Base-by-base conservation (phyloP, 2,888 invertebrate genomes). In the Limenitis camilla region DNA sequence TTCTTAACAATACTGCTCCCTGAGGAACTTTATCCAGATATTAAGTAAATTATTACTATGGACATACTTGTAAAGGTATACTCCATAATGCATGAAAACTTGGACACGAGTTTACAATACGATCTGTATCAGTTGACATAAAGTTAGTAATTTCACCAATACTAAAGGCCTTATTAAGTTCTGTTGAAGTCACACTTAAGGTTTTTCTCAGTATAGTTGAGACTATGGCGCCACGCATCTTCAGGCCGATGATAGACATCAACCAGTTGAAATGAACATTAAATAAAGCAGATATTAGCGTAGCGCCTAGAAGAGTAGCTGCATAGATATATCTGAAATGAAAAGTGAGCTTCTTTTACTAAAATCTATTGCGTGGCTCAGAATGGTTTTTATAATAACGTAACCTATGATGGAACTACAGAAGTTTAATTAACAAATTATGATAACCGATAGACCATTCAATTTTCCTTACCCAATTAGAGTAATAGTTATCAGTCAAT, bases 11-110 rank as follows among this genome's bases (percentile, higher is more conserved):
- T n/a, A n/a, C n/a, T n/a, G n/a, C n/a, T n/a, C n/a, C n/a, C n/a
- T n/a, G n/a, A n/a, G n/a, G n/a, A n/a, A n/a, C n/a, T n/a, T n/a
- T n/a, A n/a, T n/a, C n/a, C n/a, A n/a, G n/a, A n/a, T n/a, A n/a
- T n/a, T n/a, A n/a, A n/a, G n/a, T n/a, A n/a, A n/a, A n/a, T n/a
- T n/a, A n/a, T n/a, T n/a, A n/a, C n/a, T 19, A 19, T 19, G 19
- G 19, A 19, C 3, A 19, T 72, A 93, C 94, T 89, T 95, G 96
- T 68, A 98, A 89, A 5, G 98, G 98, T 71, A 98, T 94, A 78
- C 97, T 98, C 98, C 99, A 99, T 62, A 98, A 89, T 5, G 96
- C 93, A 83, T 99, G 99, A 75, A 99, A 98, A 81, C 97, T 97
- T 3, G 96, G 93, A 78, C 97, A 97, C 27, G 98, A 95, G 78